phyloP scores from a whole-genome alignment of 2,797 vertebrate genomes.

The Avahi laniger region DNA sequence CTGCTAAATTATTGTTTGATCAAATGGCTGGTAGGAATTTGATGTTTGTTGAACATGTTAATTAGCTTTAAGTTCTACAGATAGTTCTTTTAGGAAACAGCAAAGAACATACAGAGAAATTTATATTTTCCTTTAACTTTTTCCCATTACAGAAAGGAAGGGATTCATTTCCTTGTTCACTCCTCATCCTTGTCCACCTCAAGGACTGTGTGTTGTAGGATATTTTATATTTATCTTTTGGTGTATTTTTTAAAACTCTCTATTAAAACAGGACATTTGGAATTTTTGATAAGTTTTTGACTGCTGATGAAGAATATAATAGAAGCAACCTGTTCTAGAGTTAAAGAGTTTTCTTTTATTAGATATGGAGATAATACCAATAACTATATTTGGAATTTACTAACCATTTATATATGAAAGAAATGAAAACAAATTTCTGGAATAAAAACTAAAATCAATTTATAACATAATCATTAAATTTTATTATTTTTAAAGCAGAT shows the following conservation, averaged over 20 bases:
- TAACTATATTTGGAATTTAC: conserved; percentile 14
- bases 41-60: background rate
- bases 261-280: background rate
- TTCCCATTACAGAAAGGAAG: background rate
- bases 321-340: conserved; percentile 23
- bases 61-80: conserved; percentile 27
- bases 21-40: conserved; percentile 36
- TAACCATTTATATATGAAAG: conserved; percentile 48
- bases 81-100: conserved; percentile 43
- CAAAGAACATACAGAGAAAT: background rate
- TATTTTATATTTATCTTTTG: conserved; percentile 37
- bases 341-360: background rate
- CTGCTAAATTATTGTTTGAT: background rate
- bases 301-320: conserved; percentile 25
- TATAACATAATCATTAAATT: conserved; percentile 59
- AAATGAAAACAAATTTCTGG: conserved; percentile 57
- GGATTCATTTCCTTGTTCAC: background rate
- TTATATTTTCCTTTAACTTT: conserved; percentile 30
- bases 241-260: background rate
- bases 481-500: conserved; percentile 83
- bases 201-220: background rate
- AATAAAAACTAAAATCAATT: conserved; percentile 52
- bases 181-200: background rate
- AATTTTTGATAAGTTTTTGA: conserved; percentile 8
- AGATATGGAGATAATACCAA: conserved; percentile 52